Evolutionary conservation across 2,888 invertebrate species (phyloP).

Genomic region (Athripsodes cinereus): DNA sequence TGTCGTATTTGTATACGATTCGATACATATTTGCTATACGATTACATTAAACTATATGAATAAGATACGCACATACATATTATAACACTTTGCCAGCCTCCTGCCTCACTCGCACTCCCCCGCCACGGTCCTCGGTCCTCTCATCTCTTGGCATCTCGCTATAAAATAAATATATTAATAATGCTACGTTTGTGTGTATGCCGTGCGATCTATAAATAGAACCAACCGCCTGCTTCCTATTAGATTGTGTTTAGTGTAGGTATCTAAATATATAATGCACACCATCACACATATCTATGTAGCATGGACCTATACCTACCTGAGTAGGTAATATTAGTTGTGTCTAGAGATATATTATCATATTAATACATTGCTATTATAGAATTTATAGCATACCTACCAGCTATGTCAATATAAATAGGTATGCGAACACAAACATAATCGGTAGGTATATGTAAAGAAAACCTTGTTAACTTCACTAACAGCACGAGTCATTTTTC

Average conservation of each 20-base stretch:
- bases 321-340: too few species aligned
- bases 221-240: constrained; percentile 16
- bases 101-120: background rate
- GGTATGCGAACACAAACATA: too few species aligned
- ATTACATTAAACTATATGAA: background rate
- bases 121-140: background rate
- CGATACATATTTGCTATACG: background rate
- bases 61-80: too few species aligned
- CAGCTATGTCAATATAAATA: too few species aligned
- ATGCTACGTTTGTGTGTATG: constrained; percentile 22
- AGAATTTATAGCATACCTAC: too few species aligned
- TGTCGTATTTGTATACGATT: background rate
- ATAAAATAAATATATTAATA: constrained; percentile 19
- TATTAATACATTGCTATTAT: too few species aligned
- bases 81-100: background rate
- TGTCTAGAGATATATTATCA: too few species aligned
- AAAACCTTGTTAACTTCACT: too few species aligned
- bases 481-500: too few species aligned
- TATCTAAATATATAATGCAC: background rate
- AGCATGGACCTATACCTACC: too few species aligned
- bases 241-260: constrained; percentile 1
- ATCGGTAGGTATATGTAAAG: too few species aligned
- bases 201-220: constrained; percentile 25
- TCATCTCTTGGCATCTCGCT: constrained; percentile 8
- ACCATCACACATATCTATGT: too few species aligned